Base-by-base conservation (phyloP, 1,140 invertebrate species). In the Apocrypta bakeri region DNA sequence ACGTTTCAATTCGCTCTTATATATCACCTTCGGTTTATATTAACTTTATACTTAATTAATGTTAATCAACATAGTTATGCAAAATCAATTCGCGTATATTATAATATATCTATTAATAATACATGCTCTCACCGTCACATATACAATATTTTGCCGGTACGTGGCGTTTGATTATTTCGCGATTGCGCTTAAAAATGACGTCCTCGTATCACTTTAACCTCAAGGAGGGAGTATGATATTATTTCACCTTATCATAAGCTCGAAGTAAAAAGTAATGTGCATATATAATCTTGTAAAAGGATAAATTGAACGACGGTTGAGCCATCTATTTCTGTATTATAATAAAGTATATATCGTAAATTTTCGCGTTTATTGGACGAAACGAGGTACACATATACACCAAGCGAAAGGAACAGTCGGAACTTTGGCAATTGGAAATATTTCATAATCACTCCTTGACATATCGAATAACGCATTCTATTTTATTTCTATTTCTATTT, bases 71-170 rank as follows among this genome's bases (percentile, higher is more conserved):
- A 73, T 73, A 79, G 37, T 63, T 21, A 63, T 80, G 64, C n/a
- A 63, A 73, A 80, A 73, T 80, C 48, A 27, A 80, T 79, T 79
- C 42, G 42, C 42, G 25, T 37, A 24, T 48, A n/a, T n/a, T 66
- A 37, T 77, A 25, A 56, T n/a, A 17, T 14, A 73, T 61, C 2
- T 61, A 37, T 77, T 24, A 56, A 66, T 66, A 66, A 66, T 66
- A 66, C 64, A 27, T 66, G 48, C 48, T n/a, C 27, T 71, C 11
- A 31, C 11, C 31, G 68, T 31, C 29, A 12, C 68, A 37, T 71
- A 66, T 33, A 33, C 21, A 31, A 33, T 31, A 33, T 6, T 56
- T 37, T n/a, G 71, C 71, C 37, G 71, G 21, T 29, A 27, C 48
- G 48, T 27, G 27, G 66, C 42, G 33, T 78, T 78, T 78, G 21